These are phyloP conservation scores for Neopipo cinnamomea DNA, from an alignment of 2,113 vertebrate genomes.

Conservation along the genomic window DNA sequence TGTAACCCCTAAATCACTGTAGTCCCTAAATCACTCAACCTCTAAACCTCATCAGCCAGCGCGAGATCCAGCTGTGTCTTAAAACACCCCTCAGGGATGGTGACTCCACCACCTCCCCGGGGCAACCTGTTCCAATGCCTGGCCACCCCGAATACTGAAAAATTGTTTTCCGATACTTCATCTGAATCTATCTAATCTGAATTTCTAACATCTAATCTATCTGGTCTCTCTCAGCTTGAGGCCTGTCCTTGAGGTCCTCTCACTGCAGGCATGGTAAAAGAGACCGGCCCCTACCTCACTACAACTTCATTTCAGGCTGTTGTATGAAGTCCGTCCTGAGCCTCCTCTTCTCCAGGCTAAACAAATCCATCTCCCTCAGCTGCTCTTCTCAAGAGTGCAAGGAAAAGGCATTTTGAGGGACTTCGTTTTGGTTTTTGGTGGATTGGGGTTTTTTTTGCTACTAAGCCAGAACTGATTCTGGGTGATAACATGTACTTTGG, in stretches of 20 bases:
- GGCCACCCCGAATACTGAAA: too few species aligned
- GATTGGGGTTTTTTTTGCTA: neutral
- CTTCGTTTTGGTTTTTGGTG: neutral
- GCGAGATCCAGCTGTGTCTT: neutral
- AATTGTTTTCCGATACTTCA: fast-evolving
- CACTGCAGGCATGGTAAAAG: neutral
- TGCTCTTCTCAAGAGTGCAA: fast-evolving
- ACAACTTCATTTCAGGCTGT: neutral
- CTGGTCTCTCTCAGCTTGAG: neutral
- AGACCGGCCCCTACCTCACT: fast-evolving
- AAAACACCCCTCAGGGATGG: too few species aligned
- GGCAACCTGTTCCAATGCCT: neutral
- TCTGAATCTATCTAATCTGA: too few species aligned
- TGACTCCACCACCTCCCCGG: neutral
- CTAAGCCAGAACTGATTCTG: neutral
- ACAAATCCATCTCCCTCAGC: neutral
- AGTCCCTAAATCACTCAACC: neutral
- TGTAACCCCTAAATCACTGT: neutral
- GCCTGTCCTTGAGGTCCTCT: neutral
- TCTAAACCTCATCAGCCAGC: fast-evolving
- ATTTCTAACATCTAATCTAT: too few species aligned
- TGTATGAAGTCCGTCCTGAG: neutral
- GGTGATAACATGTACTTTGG: fast-evolving
- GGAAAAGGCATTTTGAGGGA: neutral
- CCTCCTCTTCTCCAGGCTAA: neutral